These are phyloP conservation scores for Athetis lepigone DNA, from an alignment of 2,888 invertebrate species.

Conservation along the genomic window DNA sequence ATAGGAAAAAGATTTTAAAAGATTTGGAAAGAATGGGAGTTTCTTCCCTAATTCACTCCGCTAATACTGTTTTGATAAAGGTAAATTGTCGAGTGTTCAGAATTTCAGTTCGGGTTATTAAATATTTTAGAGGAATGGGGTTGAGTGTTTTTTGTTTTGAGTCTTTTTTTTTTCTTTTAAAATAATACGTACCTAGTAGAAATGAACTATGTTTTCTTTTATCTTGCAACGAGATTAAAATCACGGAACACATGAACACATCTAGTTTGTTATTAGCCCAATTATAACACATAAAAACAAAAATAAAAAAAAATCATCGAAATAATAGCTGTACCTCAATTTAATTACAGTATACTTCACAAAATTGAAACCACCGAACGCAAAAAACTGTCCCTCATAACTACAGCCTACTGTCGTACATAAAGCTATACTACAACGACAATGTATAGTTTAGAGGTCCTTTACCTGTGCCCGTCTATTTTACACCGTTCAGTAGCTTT, in stretches of 20 bases:
- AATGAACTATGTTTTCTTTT: too few relatives aligned
- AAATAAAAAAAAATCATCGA: background rate
- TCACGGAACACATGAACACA: too few relatives aligned
- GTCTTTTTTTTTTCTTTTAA: conserved; percentile 3
- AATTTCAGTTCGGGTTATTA: conserved; percentile 49
- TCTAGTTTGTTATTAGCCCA: too few relatives aligned
- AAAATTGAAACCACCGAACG: background rate
- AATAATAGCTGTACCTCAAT: background rate
- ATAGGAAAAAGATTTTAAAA: conserved; percentile 74
- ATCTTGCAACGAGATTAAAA: too few relatives aligned
- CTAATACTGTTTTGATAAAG: conserved; percentile 63
- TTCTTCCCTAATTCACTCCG: conserved; percentile 53
- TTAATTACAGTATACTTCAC: background rate
- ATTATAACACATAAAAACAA: too few relatives aligned
- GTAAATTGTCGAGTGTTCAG: conserved; percentile 56
- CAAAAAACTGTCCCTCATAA: background rate
- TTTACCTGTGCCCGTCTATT: conserved; percentile 76
- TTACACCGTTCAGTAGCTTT: conserved; percentile 84
- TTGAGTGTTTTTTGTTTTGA: conserved; percentile 14
- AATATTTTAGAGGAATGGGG: conserved; percentile 56
- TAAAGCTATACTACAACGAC: conserved; percentile 32
- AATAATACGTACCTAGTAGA: too few relatives aligned
- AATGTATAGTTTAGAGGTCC: conserved; percentile 58
- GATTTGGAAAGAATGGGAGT: conserved; percentile 60
- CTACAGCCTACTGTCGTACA: conserved; percentile 18